Evolutionary conservation across 2,888 invertebrate genomes (phyloP).

Genomic region (Thereva nobilitata): DNA sequence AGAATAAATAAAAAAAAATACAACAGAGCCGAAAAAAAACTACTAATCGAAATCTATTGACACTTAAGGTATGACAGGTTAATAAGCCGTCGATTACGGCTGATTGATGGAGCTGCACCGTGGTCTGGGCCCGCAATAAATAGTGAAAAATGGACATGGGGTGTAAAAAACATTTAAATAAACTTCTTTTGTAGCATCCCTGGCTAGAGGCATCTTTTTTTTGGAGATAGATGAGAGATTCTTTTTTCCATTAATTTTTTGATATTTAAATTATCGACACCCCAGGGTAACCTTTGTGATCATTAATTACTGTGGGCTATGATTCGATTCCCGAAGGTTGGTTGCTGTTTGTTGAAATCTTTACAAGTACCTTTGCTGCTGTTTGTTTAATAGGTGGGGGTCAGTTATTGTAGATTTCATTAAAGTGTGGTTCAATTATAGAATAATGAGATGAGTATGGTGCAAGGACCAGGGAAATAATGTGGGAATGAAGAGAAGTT

Average conservation of each 20-base stretch:
- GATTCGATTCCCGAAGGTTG: no score
- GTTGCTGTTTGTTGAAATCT: no score
- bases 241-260: no score
- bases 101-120: slow-evolving; percentile 39
- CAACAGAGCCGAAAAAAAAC: background rate
- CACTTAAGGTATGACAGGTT: slow-evolving; percentile 42
- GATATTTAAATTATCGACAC: slow-evolving; percentile 7
- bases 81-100: slow-evolving; percentile 38
- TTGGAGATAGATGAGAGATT: background rate
- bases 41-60: slow-evolving; percentile 39
- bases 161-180: slow-evolving; percentile 23
- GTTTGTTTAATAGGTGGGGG: no score
- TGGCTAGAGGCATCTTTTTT: slow-evolving; percentile 3
- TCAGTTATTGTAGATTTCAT: no score
- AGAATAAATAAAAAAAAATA: background rate
- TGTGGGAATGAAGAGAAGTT: no score
- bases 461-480: no score
- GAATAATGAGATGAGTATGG: no score
- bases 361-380: no score
- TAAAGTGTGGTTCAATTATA: no score
- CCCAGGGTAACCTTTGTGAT: no score
- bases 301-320: no score
- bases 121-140: slow-evolving; percentile 9
- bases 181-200: slow-evolving; percentile 6
- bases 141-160: slow-evolving; percentile 11